Percentiles rank a stretch among this genome's conserved stretches.
These are phyloP conservation scores for Columba livia DNA, from an alignment of 2,113 vertebrate genomes.

Conservation along the genomic window DNA sequence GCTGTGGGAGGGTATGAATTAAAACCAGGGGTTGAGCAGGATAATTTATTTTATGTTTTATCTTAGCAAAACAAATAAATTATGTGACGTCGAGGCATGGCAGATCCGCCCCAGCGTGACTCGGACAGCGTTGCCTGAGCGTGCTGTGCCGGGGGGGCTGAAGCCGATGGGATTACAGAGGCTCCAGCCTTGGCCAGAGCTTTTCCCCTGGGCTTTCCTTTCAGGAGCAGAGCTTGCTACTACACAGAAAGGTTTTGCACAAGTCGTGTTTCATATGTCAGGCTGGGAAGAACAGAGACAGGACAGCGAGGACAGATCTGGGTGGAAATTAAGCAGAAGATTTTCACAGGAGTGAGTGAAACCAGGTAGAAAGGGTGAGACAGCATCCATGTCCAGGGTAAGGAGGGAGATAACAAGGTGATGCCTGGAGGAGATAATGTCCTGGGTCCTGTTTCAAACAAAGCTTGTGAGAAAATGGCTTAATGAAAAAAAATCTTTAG, in stretches of 20 bases:
- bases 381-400: accelerated
- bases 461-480: background rate
- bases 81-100: accelerated
- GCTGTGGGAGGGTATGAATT: background rate
- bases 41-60: background rate
- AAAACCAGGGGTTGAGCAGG: background rate
- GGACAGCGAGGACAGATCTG: accelerated
- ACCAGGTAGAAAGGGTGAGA: background rate
- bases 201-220: background rate
- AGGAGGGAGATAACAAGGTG: background rate
- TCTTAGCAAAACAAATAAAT: background rate
- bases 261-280: background rate
- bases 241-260: background rate
- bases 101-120: accelerated
- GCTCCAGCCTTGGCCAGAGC: background rate
- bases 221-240: background rate
- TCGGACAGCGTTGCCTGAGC: accelerated
- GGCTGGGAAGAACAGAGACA: background rate
- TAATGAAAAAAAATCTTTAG: background rate
- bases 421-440: background rate
- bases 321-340: background rate
- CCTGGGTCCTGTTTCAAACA: background rate
- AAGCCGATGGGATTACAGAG: background rate
- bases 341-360: background rate
- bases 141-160: accelerated